A percentile compares a stretch with the other conserved stretches of the same genome.
phyloP scores from a whole-genome alignment of 2,888 invertebrate species.

The Netelia melanura region DNA sequence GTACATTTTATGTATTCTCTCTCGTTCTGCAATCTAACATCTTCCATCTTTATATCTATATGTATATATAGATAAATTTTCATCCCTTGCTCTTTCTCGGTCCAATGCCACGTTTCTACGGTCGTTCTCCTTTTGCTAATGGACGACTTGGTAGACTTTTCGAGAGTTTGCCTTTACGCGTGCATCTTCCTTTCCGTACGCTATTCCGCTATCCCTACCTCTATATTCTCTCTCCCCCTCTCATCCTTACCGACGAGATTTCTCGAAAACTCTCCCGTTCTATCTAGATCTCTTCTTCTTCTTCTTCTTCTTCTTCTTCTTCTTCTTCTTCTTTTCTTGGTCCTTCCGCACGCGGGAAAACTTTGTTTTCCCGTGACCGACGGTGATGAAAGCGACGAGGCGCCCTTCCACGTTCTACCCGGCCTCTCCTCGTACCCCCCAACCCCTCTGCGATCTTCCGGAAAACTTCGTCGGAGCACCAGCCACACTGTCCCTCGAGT shows the following conservation, averaged over 20 bases:
- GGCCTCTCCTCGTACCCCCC: not conserved
- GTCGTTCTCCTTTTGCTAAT: slow-evolving; percentile 53
- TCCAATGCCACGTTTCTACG: slow-evolving; percentile 20
- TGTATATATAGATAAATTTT: not conserved
- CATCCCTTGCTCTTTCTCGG: slow-evolving; percentile 21
- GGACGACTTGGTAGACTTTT: slow-evolving; percentile 56
- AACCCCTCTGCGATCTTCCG: slow-evolving; percentile 29
- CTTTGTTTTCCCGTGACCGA: slow-evolving; percentile 67
- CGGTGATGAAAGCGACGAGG: slow-evolving; percentile 65
- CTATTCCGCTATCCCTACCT: slow-evolving; percentile 39
- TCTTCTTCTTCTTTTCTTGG: slow-evolving; percentile 59
- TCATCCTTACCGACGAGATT: slow-evolving; percentile 11
- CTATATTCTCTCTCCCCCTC: slow-evolving; percentile 19
- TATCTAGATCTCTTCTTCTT: slow-evolving; percentile 57
- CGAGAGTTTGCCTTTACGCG: slow-evolving; percentile 33
- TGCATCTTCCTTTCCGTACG: slow-evolving; percentile 36
- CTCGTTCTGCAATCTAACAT: slow-evolving; percentile 23
- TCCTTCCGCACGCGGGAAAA: slow-evolving; percentile 61
- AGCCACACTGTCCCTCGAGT: slow-evolving; percentile 57
- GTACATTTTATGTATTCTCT: slow-evolving; percentile 12
- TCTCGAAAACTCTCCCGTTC: slow-evolving; percentile 61
- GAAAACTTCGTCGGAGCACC: slow-evolving; percentile 49
- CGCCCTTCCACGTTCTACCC: slow-evolving; percentile 21
- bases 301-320: slow-evolving; percentile 60
- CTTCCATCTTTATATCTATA: not conserved